Conservation (phyloP, 1,140 invertebrate species). For the Chelonus insularis region DNA sequence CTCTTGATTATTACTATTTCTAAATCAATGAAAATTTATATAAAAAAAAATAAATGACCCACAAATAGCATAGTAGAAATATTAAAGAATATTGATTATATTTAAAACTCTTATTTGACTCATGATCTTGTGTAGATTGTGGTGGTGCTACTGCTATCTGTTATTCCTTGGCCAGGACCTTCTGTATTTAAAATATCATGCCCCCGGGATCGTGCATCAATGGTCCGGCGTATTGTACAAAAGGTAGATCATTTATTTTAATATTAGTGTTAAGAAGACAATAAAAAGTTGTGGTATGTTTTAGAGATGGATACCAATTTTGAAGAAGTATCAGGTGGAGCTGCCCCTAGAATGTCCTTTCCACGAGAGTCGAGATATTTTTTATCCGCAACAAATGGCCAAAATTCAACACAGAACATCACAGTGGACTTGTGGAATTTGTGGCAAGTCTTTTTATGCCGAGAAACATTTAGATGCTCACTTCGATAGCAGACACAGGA, state of each 20-base stretch:
- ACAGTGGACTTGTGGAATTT: constrained; percentile 89
- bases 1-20: too few species aligned
- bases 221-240: constrained; percentile 85
- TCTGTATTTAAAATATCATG: constrained; percentile 84
- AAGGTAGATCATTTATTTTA: constrained; percentile 60
- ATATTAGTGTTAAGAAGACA: background rate
- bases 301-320: constrained; percentile 85
- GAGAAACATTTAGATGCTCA: constrained; percentile 87
- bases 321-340: constrained; percentile 80
- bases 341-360: constrained; percentile 88
- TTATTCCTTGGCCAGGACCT: constrained; percentile 85
- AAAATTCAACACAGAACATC: constrained; percentile 81
- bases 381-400: constrained; percentile 78
- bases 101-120: too few species aligned
- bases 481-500: constrained; percentile 87
- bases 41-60: background rate
- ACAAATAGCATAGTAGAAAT: background rate
- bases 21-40: too few species aligned
- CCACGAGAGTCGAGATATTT: constrained; percentile 83
- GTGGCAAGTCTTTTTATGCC: constrained; percentile 90
- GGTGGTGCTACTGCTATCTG: constrained; percentile 75
- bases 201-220: constrained; percentile 83
- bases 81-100: background rate
- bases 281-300: too few species aligned
- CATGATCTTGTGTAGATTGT: constrained; percentile 67